Base-by-base conservation (phyloP, 2,113 vertebrate genomes). In the Hemibagrus wyckioides region DNA sequence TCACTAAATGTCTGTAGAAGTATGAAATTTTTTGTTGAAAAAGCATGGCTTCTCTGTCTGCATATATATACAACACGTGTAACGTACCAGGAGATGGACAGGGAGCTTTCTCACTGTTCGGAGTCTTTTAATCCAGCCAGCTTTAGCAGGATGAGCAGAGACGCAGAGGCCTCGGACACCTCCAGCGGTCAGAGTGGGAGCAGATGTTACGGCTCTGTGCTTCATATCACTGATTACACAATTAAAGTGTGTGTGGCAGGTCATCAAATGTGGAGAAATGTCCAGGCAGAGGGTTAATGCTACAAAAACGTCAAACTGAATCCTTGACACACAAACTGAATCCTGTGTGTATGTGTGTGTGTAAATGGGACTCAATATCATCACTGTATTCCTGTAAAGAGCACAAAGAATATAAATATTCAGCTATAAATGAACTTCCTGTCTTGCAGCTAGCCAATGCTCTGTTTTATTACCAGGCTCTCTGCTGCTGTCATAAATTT, bases 171-270 rank as follows among this genome's bases (percentile, higher is more conserved):
- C 23, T 19, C 30, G 8, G 17, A 82, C 57, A 88, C 80, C 63
- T 83, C 57, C 69, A 44, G 77, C 61, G 50, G 63, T 25, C 71
- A 79, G 85, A 59, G 52, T 84, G 85, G 80, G 84, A 80, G 59
- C 77, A 63, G 59, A 69, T 25, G 39, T 54, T 39, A 36, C 1
- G 23, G 67, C 80, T 52, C 56, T 67, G 21, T 13, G 21, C 77
- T 88, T 87, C 82, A 90, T 88, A 85, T 59, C 67, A 85, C 79
- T 54, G 87, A 82, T 85, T 69, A 84, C 59, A 52, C 59, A 36
- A 90, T 88, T 88, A 90, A 86, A 85, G 75, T 33, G 44, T 30
- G 89, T 88, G 88, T 84, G 71, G 41, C 3, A 33, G 65, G 73
- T 86, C 81, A 83, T 88, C 65, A 54, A 30, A 69, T 39, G 25